Evolutionary conservation across 2,113 vertebrate species (phyloP).

Genomic region (Plotosus lineatus): DNA sequence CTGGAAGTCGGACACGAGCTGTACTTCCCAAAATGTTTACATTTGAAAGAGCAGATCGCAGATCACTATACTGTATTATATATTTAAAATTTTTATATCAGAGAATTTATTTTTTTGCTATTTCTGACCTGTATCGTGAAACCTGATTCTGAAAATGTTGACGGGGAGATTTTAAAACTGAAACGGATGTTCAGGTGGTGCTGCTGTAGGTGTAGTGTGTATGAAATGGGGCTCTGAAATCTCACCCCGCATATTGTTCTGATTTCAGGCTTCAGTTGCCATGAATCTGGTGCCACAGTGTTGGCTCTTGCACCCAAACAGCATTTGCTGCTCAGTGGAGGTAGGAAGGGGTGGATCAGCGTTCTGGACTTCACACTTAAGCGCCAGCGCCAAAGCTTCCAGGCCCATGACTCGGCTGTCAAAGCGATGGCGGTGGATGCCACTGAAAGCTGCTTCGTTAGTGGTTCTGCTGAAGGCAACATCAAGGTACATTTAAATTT

Average conservation of each 20-base stretch:
- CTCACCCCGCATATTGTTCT: constrained; percentile 38
- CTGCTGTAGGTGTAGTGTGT: no score
- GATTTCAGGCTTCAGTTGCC: constrained; percentile 87
- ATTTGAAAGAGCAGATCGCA: no score
- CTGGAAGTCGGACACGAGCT: no score
- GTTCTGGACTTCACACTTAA: constrained; percentile 86
- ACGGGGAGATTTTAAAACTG: no score
- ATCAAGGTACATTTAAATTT: constrained; percentile 83
- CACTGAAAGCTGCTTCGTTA: constrained; percentile 91
- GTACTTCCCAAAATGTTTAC: no score
- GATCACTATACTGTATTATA: no score
- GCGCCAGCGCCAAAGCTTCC: constrained; percentile 87
- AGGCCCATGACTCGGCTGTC: constrained; percentile 94
- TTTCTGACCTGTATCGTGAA: no score
- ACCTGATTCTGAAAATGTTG: no score
- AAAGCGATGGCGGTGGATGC: constrained; percentile 91
- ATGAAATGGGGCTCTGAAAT: neutral
- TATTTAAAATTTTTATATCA: no score
- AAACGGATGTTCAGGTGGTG: no score
- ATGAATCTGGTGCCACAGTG: constrained; percentile 93
- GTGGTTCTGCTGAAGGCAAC: constrained; percentile 95
- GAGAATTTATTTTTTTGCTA: no score
- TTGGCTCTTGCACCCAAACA: constrained; percentile 87
- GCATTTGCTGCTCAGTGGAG: constrained; percentile 91
- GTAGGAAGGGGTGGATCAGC: constrained; percentile 90